Base-by-base conservation (phyloP, 1,140 invertebrate genomes). In the Drosophila ficusphila region DNA sequence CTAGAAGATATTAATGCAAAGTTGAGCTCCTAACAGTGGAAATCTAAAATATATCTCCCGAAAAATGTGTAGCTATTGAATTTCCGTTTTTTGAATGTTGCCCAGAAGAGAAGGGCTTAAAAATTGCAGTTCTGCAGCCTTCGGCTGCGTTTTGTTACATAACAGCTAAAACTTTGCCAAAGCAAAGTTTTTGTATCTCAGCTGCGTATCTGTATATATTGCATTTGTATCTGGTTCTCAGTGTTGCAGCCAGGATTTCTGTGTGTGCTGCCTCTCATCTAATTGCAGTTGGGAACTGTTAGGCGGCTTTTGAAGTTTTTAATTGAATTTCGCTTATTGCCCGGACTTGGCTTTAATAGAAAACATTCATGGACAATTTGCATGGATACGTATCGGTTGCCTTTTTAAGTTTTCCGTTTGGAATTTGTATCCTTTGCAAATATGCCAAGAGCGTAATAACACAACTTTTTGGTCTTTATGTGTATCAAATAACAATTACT, bases 401-500 rank as follows among this genome's bases (percentile, higher is more conserved):
- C 8, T 29, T 47, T 36, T 38, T 14, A 25, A 25, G n/a, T 16
- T 16, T 7, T 16, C 18, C 21, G n/a, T 36, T 47, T 3, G n/a
- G 18, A 25, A 33, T 23, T 49, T 14, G 36, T 27, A 42, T 52
- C 21, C 14, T 31, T 52, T 25, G 16, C 60, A 34, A 67, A 42
- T 42, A 39, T 52, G 60, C 61, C 44, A 67, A 27, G 14, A 33
- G 62, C 25, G 21, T 16, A 52, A 68, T 33, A 67, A 68, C 21
- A 68, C 19, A 67, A 52, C 61, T 68, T 42, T 52, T 52, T 14
- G 27, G 46, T 52, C 27, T 34, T 52, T 67, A 46, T 67, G 60
- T 52, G 64, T 52, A 67, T 68, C 64, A 67, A 68, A 68, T 68
- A 68, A 67, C 46, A 68, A 68, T 68, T 68, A 67, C 36, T 16